Base-by-base conservation (phyloP, 30 jellyfish, hydroid and myxozoan species). In the Aurelia aurita region DNA sequence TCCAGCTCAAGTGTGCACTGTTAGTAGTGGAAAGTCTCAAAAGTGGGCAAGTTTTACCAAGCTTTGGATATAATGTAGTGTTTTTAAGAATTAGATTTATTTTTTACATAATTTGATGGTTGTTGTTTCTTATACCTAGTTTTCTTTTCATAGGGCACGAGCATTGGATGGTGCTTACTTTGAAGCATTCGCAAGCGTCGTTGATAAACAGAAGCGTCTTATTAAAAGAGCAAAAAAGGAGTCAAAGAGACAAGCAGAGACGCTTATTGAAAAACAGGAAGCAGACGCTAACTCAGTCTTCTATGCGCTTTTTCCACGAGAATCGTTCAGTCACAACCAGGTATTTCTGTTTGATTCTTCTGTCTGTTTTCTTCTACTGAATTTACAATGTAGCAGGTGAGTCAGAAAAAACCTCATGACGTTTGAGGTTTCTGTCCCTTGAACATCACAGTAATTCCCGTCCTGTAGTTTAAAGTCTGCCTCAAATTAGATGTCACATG, bases 151-250 rank as follows among this genome's bases (percentile, higher is more conserved):
- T 39, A 92, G 98, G 79, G 98, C 91, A 20, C 80, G 77, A 31
- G 71, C 65, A 26, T 74, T 92, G 25, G 98, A 92, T 80, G 98
- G 98, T 54, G 96, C 88, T 14, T 92, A 79, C 78, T 92, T 92
- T 58, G 97, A 92, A 58, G 95, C 86, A 20, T 86, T 86, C 34
- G 91, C 91, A 1, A 58, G 63, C 22, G 87, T 92, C 49, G 84
- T 86, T 58, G 89, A 72, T 31, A 86, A 92, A 49, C 98, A 92
- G 69, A 72, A 67, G 34, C 95, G 87, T 0, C 61, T 62, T 28
- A 43, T 92, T 27, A 91, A 86, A 72, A 69, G 85, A 69, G 98
- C 98, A 22, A 82, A 77, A 58, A 54, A 79, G 74, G 96, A 77
- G 23, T 68, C 95, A 20, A 59, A 67, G 32, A 86, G 62, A 57